Evolutionary conservation across 2,113 vertebrate species (phyloP).

Genomic region (Eudorcas thomsonii): DNA sequence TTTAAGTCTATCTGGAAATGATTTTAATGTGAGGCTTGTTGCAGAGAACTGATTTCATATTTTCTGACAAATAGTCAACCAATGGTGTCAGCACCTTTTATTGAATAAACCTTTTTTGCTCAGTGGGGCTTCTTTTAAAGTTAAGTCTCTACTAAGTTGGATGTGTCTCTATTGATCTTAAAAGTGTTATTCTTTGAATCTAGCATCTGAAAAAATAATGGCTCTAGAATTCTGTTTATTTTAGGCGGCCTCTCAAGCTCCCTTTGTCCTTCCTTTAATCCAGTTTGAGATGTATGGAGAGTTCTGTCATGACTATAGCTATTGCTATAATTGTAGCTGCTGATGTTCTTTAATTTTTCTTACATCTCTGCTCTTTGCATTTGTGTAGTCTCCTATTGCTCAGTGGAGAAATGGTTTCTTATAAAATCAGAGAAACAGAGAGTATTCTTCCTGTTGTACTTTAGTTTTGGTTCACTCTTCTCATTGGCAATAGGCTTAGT

Average conservation of each 20-base stretch:
- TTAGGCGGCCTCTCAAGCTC: background rate
- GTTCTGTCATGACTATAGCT: background rate
- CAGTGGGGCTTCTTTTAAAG: background rate
- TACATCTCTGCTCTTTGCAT: conserved; percentile 39
- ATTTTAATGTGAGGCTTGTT: background rate
- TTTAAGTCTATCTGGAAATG: background rate
- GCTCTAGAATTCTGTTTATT: background rate
- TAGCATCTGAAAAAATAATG: conserved; percentile 45
- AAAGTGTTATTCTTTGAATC: background rate
- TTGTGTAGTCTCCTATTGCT: background rate
- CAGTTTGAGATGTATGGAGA: conserved; percentile 31
- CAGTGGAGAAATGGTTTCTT: background rate
- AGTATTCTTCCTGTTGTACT: background rate
- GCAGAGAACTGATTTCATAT: background rate
- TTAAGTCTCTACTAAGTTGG: background rate
- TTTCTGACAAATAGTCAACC: background rate
- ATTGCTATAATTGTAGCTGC: background rate
- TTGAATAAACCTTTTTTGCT: conserved; percentile 13
- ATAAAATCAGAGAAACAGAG: background rate
- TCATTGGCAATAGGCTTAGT: background rate
- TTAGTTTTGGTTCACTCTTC: background rate
- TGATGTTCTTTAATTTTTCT: conserved; percentile 36
- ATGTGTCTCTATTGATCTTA: background rate
- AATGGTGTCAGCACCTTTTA: background rate
- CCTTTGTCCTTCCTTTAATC: conserved; percentile 22